phyloP scores from a whole-genome alignment of 2,113 vertebrate species.

The Saguinus imperator region DNA sequence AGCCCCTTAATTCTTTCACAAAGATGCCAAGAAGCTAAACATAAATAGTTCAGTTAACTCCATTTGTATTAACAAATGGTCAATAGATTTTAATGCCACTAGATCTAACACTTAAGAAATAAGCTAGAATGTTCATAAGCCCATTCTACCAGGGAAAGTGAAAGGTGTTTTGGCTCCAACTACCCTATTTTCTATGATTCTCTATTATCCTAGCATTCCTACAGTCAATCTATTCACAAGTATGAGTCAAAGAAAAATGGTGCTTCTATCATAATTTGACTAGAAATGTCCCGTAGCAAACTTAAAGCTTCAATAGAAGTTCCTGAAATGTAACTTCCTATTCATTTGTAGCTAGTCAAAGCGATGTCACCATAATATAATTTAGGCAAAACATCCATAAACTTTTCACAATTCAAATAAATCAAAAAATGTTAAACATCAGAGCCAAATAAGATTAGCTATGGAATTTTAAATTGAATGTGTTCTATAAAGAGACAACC shows the following conservation, averaged over 20 bases:
- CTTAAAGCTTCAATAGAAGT: background rate
- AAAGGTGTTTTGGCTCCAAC: background rate
- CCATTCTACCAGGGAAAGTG: background rate
- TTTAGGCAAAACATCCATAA: slow-evolving; percentile 5
- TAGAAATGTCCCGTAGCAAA: slow-evolving; percentile 21
- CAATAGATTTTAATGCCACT: slow-evolving; percentile 30
- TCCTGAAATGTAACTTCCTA: background rate
- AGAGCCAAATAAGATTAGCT: background rate
- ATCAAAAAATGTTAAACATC: background rate
- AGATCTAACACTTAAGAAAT: background rate
- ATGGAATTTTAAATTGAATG: slow-evolving; percentile 29
- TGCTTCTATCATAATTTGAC: background rate
- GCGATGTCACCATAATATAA: background rate
- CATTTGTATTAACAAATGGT: background rate
- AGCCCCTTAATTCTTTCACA: background rate
- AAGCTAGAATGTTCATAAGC: background rate
- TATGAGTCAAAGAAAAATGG: background rate
- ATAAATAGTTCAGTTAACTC: background rate
- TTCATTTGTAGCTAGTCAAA: slow-evolving; percentile 4
- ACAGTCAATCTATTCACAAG: background rate
- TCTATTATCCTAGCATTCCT: background rate
- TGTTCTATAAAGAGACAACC: slow-evolving; percentile 50
- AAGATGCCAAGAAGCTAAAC: slow-evolving; percentile 13
- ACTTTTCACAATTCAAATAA: slow-evolving; percentile 36
- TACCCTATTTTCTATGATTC: background rate